Evolutionary conservation across 2,113 vertebrate species (phyloP), one percentile per base, ranked within the genome.

Genomic region (Ascaphus truei): DNA sequence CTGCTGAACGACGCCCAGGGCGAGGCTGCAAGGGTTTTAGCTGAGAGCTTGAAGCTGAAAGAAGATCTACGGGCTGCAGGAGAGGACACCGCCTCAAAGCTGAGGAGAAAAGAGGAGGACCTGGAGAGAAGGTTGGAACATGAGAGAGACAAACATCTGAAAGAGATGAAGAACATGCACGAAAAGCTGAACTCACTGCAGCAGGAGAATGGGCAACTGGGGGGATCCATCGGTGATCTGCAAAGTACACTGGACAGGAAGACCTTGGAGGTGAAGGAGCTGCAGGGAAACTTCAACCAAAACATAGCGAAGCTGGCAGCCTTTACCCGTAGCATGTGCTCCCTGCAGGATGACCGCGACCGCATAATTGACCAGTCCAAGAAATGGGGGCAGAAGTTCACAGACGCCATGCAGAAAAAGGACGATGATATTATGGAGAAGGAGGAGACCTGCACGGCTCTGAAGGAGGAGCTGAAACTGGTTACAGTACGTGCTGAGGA

Each of bases 291-390:
- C 26, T 81, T 98, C 27, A 93, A 96, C 7, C 89, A 91, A 79
- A 92, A 93, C 1, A 77, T 99, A 58, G 95, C 94, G 30, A 84
- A 95, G 66, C 88, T 99, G 20, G 94, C 93, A 0, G 95, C 96
- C 67, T 98, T 99, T 81, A 94, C 92, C 0, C 91, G 88, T 56
- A 96, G 94, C 80, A 99, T 99, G 97, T 97, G 94, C 10, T 98
- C 97, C 4, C 88, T 99, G 74, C 97, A 99, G 72, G 91, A 98
- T 12, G 97, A 99, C 77, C 85, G 96, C 4, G 97, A 99, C 71
- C 84, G 96, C 26, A 93, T 99, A 50, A 77, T 98, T 68, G 94
- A 95, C 2, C 93, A 99, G 79, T 86, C 94, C 47, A 88, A 86
- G 73, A 93, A 91, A 3, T 99, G 97, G 97, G 96, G 97, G 82